Evolutionary conservation across 2,888 invertebrate genomes (phyloP), one percentile per base, ranked within the genome.

Genomic region (Tromatobia lineatoria): DNA sequence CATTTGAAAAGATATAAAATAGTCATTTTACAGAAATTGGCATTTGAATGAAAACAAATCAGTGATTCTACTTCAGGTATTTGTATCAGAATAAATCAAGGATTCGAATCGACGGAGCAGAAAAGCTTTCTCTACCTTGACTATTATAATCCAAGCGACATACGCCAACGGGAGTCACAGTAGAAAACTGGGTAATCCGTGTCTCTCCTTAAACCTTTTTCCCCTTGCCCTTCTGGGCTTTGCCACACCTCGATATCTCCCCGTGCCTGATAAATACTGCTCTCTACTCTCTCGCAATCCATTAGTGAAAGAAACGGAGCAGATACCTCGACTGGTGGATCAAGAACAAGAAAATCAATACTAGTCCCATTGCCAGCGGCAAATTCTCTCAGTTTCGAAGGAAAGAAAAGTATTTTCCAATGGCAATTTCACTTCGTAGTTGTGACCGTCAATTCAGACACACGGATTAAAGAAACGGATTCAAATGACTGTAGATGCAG

Each of bases 171-270:
- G 61, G 34, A 57, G 57, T 34, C 52, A 18, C 61, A 64, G 61
- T 77, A 82, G 73, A 83, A 79, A 79, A 83, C 74, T 64, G 54
- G 75, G 64, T 47, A 59, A 70, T 64, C 70, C 78, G 74, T 83
- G 79, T 83, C 77, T 82, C 82, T 83, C 78, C 82, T 83, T 79
- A 83, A 83, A 79, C 61, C 82, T 64, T 78, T 69, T 64, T 42
- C 66, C 29, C 29, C 52, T 47, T 66, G 64, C 69, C 76, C 52
- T 77, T 77, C 75, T 70, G 69, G 50, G 61, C 57, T 42, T n/a
- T 69, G 67, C 82, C 82, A 83, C 82, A 70, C 82, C 82, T 70
- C 54, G 67, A 80, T 75, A 69, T 79, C 78, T 79, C 61, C 34
- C 47, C 66, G 59, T 67, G 50, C 20, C 42, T 20, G 52, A 38